These are phyloP conservation scores for Gallinago jamesoni DNA, from an alignment of 2,113 vertebrate genomes.

Conservation along the genomic window DNA sequence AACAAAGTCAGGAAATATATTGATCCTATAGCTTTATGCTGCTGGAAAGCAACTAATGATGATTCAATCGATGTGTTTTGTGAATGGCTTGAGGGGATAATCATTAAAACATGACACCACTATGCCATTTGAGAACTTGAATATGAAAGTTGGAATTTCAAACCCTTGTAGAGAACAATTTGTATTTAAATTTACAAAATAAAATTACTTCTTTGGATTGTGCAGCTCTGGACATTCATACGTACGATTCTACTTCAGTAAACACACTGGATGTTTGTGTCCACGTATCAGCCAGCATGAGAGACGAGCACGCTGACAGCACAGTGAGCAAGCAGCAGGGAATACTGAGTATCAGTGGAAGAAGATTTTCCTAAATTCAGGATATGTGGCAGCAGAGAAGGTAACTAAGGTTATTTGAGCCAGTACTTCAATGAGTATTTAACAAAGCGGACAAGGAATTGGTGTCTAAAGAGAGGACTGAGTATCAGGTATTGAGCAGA, in stretches of 20 bases:
- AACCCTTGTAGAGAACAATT: not conserved
- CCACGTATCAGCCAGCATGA: not conserved
- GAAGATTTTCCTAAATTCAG: not conserved
- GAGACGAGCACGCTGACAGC: not conserved
- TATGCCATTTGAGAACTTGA: not conserved
- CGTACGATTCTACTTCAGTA: not conserved
- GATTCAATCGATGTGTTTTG: not conserved
- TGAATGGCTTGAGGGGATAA: not conserved
- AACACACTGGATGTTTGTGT: not conserved
- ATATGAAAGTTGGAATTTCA: not conserved
- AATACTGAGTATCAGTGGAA: not conserved
- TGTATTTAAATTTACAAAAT: not conserved
- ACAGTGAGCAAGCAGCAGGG: not conserved
- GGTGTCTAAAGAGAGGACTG: not conserved
- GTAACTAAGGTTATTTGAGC: not conserved
- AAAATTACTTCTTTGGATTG: not conserved
- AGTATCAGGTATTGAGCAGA: not conserved
- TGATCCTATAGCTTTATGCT: constrained; percentile 32
- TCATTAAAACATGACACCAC: not conserved
- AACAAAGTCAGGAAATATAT: constrained; percentile 33
- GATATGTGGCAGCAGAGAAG: not conserved
- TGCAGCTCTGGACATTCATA: not conserved
- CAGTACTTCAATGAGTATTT: not conserved
- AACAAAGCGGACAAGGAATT: not conserved
- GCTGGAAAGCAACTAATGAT: constrained; percentile 11